Evolutionary conservation across 2,113 vertebrate species (phyloP), one percentile per base, ranked within the genome.

Genomic region (Toxotes chatareus): DNA sequence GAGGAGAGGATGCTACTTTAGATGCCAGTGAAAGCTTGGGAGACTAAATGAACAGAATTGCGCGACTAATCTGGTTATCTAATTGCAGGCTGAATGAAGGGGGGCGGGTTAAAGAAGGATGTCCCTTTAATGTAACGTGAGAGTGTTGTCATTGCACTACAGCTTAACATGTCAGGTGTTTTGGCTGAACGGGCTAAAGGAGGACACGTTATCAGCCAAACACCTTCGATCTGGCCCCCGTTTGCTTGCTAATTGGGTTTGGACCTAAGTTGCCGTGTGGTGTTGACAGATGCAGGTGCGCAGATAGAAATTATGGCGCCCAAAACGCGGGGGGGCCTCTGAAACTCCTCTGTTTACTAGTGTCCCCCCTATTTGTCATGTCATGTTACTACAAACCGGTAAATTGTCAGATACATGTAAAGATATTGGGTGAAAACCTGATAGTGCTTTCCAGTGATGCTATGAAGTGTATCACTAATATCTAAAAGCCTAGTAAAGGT

Each of bases 91-190:
- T 44, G 68, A 56, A n/a, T 9, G 38, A 67, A 86, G 64, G 78
- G 76, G 81, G 86, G 86, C 78, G 79, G 84, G 86, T 68, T 31
- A 14, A 1, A 23, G 59, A 85, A 62, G 84, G 79, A 60, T 76
- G 80, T 66, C 73, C 76, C 84, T 86, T 86, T 88, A 84, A 88
- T 27, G 61, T 68, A 78, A 78, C 74, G 84, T 70, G 74, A 70
- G 64, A 34, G 61, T 86, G 85, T 90, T 84, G 80, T 85, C 74
- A 76, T 56, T 67, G 73, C 72, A 60, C 71, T 69, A 34, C 73
- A 71, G 46, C 68, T 69, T 14, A 55, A n/a, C 34, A 51, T 71
- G 73, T 59, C 73, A 89, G 77, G 59, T 88, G 85, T 79, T 46
- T 8, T 2, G 72, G 27, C 23, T 36, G 5, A 21, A 34, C 0